phyloP scores from a whole-genome alignment of 2,797 vertebrate species.

The Sebastes hubbsi region DNA sequence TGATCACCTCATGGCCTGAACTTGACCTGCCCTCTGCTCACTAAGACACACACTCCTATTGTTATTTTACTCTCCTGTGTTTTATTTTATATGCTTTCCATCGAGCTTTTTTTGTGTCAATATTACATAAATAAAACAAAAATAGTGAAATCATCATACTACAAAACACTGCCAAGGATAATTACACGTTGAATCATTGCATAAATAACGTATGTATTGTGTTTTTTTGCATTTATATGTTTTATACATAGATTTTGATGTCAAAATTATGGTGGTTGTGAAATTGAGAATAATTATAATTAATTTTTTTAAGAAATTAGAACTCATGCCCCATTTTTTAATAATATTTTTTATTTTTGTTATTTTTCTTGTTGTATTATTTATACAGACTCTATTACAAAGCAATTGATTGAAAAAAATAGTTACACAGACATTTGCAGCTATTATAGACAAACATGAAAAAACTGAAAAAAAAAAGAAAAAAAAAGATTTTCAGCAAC shows the following conservation, averaged over 20 bases:
- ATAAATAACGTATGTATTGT: background rate
- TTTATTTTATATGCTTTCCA: background rate
- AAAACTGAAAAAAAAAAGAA: background rate
- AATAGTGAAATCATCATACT: background rate
- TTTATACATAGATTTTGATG: background rate
- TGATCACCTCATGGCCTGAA: slow-evolving; percentile 77
- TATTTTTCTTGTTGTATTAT: background rate
- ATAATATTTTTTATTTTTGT: background rate
- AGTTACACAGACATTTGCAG: background rate
- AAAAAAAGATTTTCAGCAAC: background rate
- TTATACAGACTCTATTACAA: background rate
- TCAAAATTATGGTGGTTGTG: rapidly evolving
- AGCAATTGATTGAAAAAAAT: background rate
- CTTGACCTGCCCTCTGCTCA: slow-evolving; percentile 75
- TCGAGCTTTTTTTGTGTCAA: background rate
- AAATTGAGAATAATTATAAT: background rate
- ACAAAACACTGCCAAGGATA: background rate
- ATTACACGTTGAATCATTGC: background rate
- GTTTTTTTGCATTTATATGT: background rate
- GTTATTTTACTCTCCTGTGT: background rate
- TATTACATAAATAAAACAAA: background rate
- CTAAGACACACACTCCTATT: background rate
- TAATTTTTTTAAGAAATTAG: background rate
- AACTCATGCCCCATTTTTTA: background rate
- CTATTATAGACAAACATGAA: background rate